Evolutionary conservation across 2,888 invertebrate genomes (phyloP), one percentile per base, ranked within the genome.

Genomic region (Orthosia cruda): DNA sequence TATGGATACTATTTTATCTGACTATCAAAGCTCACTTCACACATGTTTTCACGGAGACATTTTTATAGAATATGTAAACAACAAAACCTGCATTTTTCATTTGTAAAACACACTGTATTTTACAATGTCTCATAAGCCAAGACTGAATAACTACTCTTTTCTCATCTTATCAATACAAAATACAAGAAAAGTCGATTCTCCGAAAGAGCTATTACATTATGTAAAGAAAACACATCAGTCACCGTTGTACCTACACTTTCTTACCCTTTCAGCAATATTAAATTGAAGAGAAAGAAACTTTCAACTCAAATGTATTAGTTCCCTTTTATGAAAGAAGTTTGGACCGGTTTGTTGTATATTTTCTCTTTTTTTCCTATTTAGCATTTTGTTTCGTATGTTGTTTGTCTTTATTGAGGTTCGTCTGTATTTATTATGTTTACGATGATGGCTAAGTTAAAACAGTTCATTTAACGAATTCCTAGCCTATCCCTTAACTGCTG

Each of bases 241-340:
- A 93, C 81, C 81, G 81, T 72, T 85, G 80, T 87, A 84, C 86
- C 86, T 86, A 87, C 82, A 87, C 85, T 89, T 88, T 87, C 79
- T 85, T 89, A 94, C 93, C 93, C 93, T 94, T 94, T 94, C 91
- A 93, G 87, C 91, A 86, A 91, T 93, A 93, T 93, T 94, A 92
- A 92, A 92, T 88, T 85, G 88, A 86, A 84, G 78, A 85, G 85
- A 85, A 82, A 83, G 82, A 81, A 89, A 90, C 86, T 91, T 89
- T 77, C 82, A 77, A 86, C 89, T 85, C 88, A 89, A 90, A 90
- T 89, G 90, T 90, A 91, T 91, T 90, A 89, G 88, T 89, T 91
- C 81, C 76, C 84, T 82, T 87, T 90, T 90, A 89, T 89, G 89
- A 88, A 89, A 88, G 72, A 91, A 89, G 83, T 89, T 91, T 76